phyloP scores from a whole-genome alignment of 2,797 vertebrate genomes.

The Myotis planiceps region DNA sequence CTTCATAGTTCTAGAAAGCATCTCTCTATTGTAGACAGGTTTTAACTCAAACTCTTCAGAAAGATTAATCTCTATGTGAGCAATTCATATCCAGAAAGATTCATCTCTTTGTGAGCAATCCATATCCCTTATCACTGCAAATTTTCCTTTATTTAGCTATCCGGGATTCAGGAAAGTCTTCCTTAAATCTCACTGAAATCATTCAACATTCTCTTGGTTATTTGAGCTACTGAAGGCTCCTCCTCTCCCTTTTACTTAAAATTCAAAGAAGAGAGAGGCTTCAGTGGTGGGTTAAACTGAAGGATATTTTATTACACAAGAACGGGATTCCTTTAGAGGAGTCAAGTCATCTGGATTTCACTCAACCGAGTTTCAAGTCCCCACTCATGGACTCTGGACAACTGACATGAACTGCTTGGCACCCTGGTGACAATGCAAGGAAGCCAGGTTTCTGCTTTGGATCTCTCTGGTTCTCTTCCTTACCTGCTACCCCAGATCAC shows the following conservation, averaged over 20 bases:
- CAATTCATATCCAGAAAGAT: neutral
- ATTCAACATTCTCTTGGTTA: neutral
- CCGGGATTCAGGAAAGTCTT: neutral
- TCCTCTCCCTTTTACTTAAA: neutral
- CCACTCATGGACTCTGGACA: neutral
- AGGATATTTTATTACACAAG: slow-evolving; percentile 13
- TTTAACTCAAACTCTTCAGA: slow-evolving; percentile 30
- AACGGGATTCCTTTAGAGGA: neutral
- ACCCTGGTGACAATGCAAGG: neutral
- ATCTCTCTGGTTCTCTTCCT: neutral
- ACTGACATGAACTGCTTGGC: neutral
- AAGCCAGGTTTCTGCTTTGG: neutral
- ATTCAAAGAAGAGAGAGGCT: neutral
- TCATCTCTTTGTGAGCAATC: slow-evolving; percentile 20
- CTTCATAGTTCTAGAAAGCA: neutral
- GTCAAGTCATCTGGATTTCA: neutral
- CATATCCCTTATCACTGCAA: neutral
- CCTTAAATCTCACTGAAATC: neutral
- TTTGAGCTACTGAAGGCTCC: neutral
- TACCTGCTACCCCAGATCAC: neutral
- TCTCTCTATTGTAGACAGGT: neutral
- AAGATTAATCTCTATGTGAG: slow-evolving; percentile 11
- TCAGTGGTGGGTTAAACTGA: neutral
- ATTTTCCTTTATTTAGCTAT: neutral
- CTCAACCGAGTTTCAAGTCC: neutral